Evolutionary conservation across 2,113 vertebrate species (phyloP), one percentile per base, ranked within the genome.

Genomic region (Hippoglossus stenolepis): DNA sequence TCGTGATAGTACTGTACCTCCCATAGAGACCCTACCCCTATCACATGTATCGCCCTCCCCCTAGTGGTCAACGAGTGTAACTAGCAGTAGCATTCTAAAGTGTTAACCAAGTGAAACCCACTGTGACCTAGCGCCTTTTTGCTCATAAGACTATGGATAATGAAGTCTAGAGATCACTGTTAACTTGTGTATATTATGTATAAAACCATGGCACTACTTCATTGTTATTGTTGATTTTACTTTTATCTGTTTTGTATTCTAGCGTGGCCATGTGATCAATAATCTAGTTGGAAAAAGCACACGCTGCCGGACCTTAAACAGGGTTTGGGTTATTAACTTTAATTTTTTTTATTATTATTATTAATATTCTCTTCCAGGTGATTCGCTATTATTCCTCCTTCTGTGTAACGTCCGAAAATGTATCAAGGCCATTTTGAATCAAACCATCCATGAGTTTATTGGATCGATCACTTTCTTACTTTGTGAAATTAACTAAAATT

Each of bases 161-260:
- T 74, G 76, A 82, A 82, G 20, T 87, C 76, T 91, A 90, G 83
- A 84, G 70, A 90, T 90, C 76, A 89, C 88, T 93, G 88, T 90
- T 87, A 91, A 88, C 83, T 78, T 76, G 79, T 94, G 92, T 94
- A 93, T 91, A 90, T 91, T 91, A 85, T 93, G 91, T 94, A 94
- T 80, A 93, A 92, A 94, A 90, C 82, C 82, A 87, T 90, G 90
- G 89, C 88, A 91, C 82, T 91, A 89, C 83, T 80, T 90, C 80
- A 92, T 90, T 85, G 69, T 89, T 85, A 79, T 79, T 85, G 68
- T 88, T 85, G 83, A 87, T 89, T 89, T 91, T 83, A 73, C 80
- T 75, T 82, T 79, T 7, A 77, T 92, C 64, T 80, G 70, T 87
- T 85, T 92, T 91, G 74, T 88, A 90, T 90, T 89, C 74, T 93